Conservation (phyloP, 2,113 vertebrate genomes). For the Lipotes vexillifer region DNA sequence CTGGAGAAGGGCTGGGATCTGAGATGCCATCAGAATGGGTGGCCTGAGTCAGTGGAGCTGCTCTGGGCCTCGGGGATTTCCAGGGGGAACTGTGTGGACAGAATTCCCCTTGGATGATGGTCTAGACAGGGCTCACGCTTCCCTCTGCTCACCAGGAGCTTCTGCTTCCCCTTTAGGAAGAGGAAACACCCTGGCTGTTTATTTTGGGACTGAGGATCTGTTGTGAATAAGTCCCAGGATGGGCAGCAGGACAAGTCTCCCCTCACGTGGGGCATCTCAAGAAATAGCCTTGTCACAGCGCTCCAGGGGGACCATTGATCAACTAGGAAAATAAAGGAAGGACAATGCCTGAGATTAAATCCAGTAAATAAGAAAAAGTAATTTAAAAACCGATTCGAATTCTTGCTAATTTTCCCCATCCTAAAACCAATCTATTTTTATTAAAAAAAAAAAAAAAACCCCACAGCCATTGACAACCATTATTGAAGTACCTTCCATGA, state of each 20-base stretch:
- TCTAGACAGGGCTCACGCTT: slow-evolving; percentile 80
- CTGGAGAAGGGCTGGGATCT: background rate
- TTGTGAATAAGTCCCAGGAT: slow-evolving; percentile 58
- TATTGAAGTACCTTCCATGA: background rate
- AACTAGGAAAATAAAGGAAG: background rate
- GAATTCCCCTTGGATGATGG: slow-evolving; percentile 85
- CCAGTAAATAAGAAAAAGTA: background rate
- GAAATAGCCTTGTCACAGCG: background rate
- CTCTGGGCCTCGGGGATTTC: slow-evolving; percentile 79
- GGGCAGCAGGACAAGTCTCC: background rate
- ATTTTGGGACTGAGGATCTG: slow-evolving; percentile 66
- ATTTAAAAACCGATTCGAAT: background rate
- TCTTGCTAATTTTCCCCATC: background rate
- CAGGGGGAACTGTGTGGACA: slow-evolving; percentile 73
- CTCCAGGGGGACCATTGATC: background rate
- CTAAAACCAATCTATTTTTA: background rate
- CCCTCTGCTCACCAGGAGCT: slow-evolving; percentile 69
- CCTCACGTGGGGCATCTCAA: background rate
- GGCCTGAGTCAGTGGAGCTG: slow-evolving; percentile 78
- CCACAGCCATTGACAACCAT: background rate
- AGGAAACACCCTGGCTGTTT: slow-evolving; percentile 68
- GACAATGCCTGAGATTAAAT: background rate
- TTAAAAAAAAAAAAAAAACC: background rate
- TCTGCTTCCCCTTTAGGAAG: slow-evolving; percentile 83
- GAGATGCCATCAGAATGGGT: slow-evolving; percentile 16